Conservation (phyloP, 2,113 vertebrate genomes). For the Pantherophis guttatus region DNA sequence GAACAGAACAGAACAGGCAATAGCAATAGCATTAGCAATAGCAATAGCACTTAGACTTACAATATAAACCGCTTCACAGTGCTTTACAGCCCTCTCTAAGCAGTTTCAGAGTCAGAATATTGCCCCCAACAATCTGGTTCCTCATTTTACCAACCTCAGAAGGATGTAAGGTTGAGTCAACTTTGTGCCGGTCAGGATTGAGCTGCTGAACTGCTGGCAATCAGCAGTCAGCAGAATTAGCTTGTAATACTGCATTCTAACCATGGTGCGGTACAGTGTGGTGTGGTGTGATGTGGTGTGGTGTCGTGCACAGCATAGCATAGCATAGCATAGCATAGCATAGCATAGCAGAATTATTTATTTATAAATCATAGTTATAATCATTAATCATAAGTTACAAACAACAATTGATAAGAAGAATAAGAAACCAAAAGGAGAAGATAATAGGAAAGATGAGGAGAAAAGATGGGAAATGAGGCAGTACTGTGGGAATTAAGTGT, state of each 20-base stretch:
- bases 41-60: neutral
- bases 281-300: accelerated
- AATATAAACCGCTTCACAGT: neutral
- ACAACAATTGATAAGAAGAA: neutral
- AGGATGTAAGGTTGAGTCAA: neutral
- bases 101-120: neutral
- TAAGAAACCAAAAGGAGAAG: too few relatives aligned
- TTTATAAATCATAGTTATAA: neutral
- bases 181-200: neutral
- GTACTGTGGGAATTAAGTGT: neutral
- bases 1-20: too few relatives aligned
- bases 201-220: neutral
- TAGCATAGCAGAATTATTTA: too few relatives aligned
- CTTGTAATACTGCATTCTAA: neutral
- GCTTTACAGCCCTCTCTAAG: neutral
- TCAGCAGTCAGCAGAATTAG: neutral
- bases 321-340: too few relatives aligned
- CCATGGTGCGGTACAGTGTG: too few relatives aligned
- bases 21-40: neutral
- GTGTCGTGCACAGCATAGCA: too few relatives aligned
- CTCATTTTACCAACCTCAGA: neutral
- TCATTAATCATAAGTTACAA: neutral
- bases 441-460: neutral
- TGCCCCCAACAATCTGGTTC: neutral
- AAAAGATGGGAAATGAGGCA: neutral